A percentile compares a stretch with the other conserved stretches of the same genome.
Conservation (phyloP, 2,113 vertebrate genomes). For the Stictonetta naevosa region DNA sequence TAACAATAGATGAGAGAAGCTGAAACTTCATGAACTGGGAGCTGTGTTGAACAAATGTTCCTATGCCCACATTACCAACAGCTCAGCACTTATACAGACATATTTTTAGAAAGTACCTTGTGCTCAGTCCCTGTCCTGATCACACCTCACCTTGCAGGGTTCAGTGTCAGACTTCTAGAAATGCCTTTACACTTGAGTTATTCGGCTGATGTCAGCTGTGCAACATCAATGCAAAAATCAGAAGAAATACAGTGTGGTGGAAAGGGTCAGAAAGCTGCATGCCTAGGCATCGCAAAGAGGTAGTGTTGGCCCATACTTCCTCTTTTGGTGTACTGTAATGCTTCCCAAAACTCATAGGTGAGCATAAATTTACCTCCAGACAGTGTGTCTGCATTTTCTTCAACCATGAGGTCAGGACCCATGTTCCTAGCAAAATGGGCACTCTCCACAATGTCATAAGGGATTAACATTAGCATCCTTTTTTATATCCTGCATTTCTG, state of each 20-base stretch:
- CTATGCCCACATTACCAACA: background rate
- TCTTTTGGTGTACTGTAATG: background rate
- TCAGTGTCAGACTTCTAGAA: background rate
- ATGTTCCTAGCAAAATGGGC: background rate
- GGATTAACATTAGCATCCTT: background rate
- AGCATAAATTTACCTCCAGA: background rate
- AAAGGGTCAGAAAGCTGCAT: background rate
- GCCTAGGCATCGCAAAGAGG: background rate
- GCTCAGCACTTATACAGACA: background rate
- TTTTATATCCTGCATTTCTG: background rate
- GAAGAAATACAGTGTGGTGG: background rate
- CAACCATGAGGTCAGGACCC: background rate
- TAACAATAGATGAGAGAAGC: background rate
- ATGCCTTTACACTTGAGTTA: background rate
- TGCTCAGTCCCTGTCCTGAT: background rate
- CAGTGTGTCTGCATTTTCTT: background rate
- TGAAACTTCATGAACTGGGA: background rate
- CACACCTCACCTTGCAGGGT: background rate
- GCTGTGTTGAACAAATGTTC: background rate
- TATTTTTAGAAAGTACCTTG: background rate
- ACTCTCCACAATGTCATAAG: background rate
- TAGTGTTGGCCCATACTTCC: background rate
- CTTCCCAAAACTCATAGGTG: background rate
- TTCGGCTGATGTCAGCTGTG: background rate
- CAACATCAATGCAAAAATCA: background rate